Base-by-base conservation (phyloP, 2,888 invertebrate genomes). In the Ichneumoninae sp. region DNA sequence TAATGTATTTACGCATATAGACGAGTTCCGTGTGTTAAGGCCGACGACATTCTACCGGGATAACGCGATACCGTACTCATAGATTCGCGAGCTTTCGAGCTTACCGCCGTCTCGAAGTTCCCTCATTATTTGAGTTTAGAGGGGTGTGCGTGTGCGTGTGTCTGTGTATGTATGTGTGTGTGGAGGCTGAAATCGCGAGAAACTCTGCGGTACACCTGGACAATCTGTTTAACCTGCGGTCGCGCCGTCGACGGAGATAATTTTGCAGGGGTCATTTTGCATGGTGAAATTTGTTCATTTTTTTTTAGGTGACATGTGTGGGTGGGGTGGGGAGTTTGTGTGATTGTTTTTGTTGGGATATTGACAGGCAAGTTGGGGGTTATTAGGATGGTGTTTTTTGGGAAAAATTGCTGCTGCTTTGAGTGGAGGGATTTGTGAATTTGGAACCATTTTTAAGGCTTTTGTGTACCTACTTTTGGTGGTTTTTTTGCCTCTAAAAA, bases 101-200 rank as follows among this genome's bases (percentile, higher is more conserved):
- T 80, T 60, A 44, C 40, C 57, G 22, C 47, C 74, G 63, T 63
- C 63, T 63, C 74, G 75, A 85, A 85, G 79, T 82, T 85, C 71
- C 47, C 78, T 82, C 81, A 82, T 82, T 85, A 79, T 79, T 82
- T 79, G 60, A 54, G 19, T 65, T 81, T 54, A 69, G 40, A 40
- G 2, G 40, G 40, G 44, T 47, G 63, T 44, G 44, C 13, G 1
- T 2, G 44, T 65, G 44, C 33, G 63, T 44, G 44, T 44, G 13
- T 13, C 3, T 44, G 44, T 44, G 44, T 44, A 13, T 44, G 13
- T 44, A 13, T 10, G 44, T 40, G 40, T 40, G 40, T 40, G 40
- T 10, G 3, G 3, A 10, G 3, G 40, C 2, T 47, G 44, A 47
- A 47, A 47, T 47, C 3, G 44, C 16, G 13, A 47, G 44, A 47